phyloP scores from a whole-genome alignment of 1,140 invertebrate species.

The Hyposmocoma kahamanoa region DNA sequence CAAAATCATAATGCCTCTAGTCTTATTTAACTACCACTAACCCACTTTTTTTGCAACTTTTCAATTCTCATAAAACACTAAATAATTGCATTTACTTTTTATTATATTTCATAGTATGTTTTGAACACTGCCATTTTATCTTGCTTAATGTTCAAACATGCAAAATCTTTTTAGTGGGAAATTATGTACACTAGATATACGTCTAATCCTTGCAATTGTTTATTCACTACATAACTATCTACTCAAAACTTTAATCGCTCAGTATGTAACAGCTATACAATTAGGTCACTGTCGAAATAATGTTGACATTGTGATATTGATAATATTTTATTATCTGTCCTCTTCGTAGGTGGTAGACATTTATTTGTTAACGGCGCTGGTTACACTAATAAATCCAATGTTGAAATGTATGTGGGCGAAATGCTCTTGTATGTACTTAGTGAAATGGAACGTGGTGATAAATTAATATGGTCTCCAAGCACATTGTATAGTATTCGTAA shows the following conservation, averaged over 20 bases:
- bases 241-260: background rate
- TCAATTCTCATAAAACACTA: no score
- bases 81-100: no score
- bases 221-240: no score
- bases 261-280: background rate
- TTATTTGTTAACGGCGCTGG: background rate
- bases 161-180: no score
- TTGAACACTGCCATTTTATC: background rate
- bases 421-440: background rate
- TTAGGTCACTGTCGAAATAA: background rate
- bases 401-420: background rate
- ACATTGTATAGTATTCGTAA: no score
- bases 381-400: background rate
- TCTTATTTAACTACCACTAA: no score
- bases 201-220: no score
- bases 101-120: background rate
- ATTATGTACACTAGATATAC: no score
- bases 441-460: no score
- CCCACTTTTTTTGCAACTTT: no score
- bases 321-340: background rate
- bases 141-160: background rate
- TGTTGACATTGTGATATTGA: background rate
- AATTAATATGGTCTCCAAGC: no score
- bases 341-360: background rate
- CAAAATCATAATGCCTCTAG: conserved; percentile 12